phyloP scores from a whole-genome alignment of 2,113 vertebrate species.

The Castor canadensis region DNA sequence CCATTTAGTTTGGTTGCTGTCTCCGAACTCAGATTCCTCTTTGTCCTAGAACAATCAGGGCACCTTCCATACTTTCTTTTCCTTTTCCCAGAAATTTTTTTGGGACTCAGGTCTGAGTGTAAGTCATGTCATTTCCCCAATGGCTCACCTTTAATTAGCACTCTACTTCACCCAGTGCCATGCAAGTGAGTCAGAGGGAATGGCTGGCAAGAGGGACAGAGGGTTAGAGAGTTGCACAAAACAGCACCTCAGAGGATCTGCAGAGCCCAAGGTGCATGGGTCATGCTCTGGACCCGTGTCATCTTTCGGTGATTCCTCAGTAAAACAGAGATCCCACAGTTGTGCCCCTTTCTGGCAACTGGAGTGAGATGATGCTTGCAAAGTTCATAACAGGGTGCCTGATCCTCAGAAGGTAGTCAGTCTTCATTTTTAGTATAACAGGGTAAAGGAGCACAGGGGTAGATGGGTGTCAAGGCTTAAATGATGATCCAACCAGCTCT shows the following conservation, averaged over 20 bases:
- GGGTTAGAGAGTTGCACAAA: neutral
- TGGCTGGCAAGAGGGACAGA: too few species aligned
- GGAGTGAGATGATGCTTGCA: neutral
- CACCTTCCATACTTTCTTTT: neutral
- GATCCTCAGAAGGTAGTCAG: neutral
- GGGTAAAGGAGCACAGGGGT: neutral
- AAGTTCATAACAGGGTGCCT: neutral
- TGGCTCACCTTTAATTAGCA: too few species aligned
- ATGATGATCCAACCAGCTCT: neutral
- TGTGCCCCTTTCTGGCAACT: neutral
- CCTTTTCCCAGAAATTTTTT: neutral
- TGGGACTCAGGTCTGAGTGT: neutral
- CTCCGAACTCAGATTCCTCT: neutral
- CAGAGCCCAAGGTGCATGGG: rapidly evolving
- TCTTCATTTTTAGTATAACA: neutral
- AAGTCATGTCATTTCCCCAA: neutral
- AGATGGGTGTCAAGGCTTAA: too few species aligned
- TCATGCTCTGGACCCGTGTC: neutral
- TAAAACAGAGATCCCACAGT: rapidly evolving
- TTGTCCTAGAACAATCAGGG: neutral
- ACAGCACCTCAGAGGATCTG: too few species aligned
- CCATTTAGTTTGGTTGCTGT: neutral
- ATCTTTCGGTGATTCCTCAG: rapidly evolving
- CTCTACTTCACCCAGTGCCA: neutral
- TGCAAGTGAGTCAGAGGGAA: neutral